Evolutionary conservation across 2,888 invertebrate species (phyloP), one percentile per base, ranked within the genome.

Genomic region (Mesorhabditis spiculigera): DNA sequence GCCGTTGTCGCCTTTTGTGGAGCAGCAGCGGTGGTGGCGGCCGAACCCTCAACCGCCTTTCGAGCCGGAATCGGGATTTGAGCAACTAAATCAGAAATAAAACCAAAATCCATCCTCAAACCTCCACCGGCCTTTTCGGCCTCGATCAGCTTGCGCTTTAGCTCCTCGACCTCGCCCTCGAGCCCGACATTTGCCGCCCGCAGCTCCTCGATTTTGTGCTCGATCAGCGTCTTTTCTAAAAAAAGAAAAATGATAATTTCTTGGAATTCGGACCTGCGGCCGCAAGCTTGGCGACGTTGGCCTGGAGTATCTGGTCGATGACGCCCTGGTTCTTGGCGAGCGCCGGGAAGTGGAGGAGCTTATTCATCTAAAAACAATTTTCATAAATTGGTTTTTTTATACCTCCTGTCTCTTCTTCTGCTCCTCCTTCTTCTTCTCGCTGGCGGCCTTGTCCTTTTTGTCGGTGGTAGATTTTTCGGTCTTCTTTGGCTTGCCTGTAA

Each of bases 41-140:
- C 28, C 28, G 28, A 28, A 28, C 28, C 28, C 28, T 28, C 28
- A 28, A 28, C 28, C 28, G 28, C 28, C 28, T 28, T 28, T 28
- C 28, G 28, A 28, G 28, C 28, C 28, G 28, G 28, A 28, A 28
- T 28, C 28, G 63, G 28, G 10, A 28, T 63, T 8, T 28, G n/a
- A 8, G 8, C 16, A 8, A 16, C 63, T n/a, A 63, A 63, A 63
- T 28, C 2, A 8, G 10, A 28, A 8, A 16, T 13, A 16, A 13
- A 28, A 10, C 63, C 58, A 13, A 45, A 69, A 69, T 44, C 45
- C 13, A 58, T n/a, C 58, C 5, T 16, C 71, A 63, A 43, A 82
- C 82, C 77, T 74, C 84, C 84, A 16, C 74, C 80, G 4, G 71
- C 76, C 3, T 68, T 70, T 71, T 85, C 84, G 6, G 76, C 66